A percentile compares a stretch with the other conserved stretches of the same genome.
Conservation (phyloP, 2,888 invertebrate genomes). For the Pristionchus japonicus region DNA sequence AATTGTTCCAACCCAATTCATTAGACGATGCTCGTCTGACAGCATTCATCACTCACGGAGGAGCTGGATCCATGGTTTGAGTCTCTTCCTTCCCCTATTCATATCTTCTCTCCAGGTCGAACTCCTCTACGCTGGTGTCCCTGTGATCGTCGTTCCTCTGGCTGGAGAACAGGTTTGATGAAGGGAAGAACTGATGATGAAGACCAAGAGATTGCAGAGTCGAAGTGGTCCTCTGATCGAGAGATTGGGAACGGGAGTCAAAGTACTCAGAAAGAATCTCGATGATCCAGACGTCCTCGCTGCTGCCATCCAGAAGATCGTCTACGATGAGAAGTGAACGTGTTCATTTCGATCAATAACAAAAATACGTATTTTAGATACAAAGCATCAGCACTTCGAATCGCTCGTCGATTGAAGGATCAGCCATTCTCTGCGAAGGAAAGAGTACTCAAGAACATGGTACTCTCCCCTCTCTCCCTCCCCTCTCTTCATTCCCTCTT, state of each 20-base stretch:
- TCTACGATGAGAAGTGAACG: conserved; percentile 47
- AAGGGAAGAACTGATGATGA: not conserved
- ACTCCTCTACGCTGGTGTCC: conserved; percentile 50
- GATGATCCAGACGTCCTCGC: conserved; percentile 31
- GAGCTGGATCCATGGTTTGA: not conserved
- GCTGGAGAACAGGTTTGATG: conserved; percentile 46
- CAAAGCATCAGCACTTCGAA: not conserved
- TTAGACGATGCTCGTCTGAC: conserved; percentile 5
- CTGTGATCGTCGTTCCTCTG: conserved; percentile 50
- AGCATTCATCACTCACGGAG: conserved; percentile 35
- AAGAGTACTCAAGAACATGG: conserved; percentile 16
- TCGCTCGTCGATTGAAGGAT: not conserved
- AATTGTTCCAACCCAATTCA: too few relatives aligned
- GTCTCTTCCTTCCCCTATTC: not conserved
- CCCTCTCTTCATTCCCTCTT: not conserved
- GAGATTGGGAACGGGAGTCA: conserved; percentile 35
- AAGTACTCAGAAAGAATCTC: conserved; percentile 46
- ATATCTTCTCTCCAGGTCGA: conserved; percentile 30
- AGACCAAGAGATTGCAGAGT: conserved; percentile 22
- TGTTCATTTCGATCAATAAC: not conserved
- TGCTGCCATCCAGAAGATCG: conserved; percentile 42
- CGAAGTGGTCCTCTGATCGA: conserved; percentile 46
- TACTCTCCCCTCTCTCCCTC: not conserved
- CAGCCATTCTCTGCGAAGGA: conserved; percentile 35
- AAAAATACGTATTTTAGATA: not conserved